Base-by-base conservation (phyloP, 92 coral and sea anemone species). In the Paramuricea clavata region DNA sequence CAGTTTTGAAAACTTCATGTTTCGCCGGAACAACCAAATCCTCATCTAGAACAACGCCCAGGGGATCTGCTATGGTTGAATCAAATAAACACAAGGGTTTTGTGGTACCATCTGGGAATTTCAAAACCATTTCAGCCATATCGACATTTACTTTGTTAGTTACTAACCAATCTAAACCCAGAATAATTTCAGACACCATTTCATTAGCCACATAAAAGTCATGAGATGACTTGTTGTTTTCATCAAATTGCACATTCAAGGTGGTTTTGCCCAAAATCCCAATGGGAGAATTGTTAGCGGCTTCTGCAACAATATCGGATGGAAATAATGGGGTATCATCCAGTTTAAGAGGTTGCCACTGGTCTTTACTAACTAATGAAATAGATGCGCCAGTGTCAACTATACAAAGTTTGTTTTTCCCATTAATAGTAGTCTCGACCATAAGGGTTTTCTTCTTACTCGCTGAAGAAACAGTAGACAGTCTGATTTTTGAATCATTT, bases 1-100 rank as follows among this genome's bases (percentile, higher is more conserved):
- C 64, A 7, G 64, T 56, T 56, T 56, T 56, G 64, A 56, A n/a
- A 56, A 56, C 64, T 56, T 56, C 64, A 56, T 56, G 64, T 23
- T 56, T 56, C 6, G 26, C 21, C 6, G 64, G 64, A 21, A 21
- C 64, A 56, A 56, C 64, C 21, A 56, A 17, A 56, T 56, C 64
- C 26, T 56, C 64, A 19, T 56, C 64, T 15, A 56, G 26, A 56
- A 56, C 26, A n/a, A 56, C 64, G 5, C 64, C 26, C 21, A 56
- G n/a, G n/a, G n/a, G n/a, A n/a, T n/a, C n/a, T 56, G 23, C 64
- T 56, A 56, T 15, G 26, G 64, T 56, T 56, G 64, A 56, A 56
- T 15, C 26, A 4, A 56, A 56, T 23, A 56, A 56, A 56, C 64
- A 56, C 64, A 2, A 56, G 15, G 64, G 64, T 56, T 56, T 56